Conservation (phyloP, 2,888 invertebrate species). For the Malthinus seriepunctatus region DNA sequence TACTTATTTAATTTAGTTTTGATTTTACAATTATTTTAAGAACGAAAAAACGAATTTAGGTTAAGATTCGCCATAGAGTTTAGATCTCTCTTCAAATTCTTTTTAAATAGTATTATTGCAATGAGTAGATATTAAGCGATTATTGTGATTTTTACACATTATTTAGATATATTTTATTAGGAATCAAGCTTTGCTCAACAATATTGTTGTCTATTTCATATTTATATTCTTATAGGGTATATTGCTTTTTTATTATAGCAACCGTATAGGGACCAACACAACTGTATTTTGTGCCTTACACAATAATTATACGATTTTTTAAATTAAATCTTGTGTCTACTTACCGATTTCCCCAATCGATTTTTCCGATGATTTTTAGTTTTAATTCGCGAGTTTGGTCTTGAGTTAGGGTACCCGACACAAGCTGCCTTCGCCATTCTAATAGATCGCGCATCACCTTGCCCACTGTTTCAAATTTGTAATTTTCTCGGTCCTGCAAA, state of each 20-base stretch:
- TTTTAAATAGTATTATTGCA: conserved; percentile 8
- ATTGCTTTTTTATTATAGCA: neutral
- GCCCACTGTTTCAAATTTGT: conserved; percentile 82
- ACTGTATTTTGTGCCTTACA: conserved; percentile 17
- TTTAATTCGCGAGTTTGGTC: conserved; percentile 88
- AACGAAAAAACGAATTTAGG: conserved; percentile 8
- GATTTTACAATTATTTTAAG: conserved; percentile 12
- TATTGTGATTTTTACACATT: conserved; percentile 26
- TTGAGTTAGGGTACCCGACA: conserved; percentile 87
- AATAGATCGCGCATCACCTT: conserved; percentile 90
- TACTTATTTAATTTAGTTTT: conserved; percentile 17
- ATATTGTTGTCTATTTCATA: conserved; percentile 11
- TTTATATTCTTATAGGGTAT: neutral
- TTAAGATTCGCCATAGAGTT: conserved; percentile 25
- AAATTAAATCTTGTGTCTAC: conserved; percentile 46
- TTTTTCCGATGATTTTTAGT: conserved; percentile 84
- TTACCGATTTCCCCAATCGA: conserved; percentile 97
- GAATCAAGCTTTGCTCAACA: conserved; percentile 27
- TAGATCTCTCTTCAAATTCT: conserved; percentile 22
- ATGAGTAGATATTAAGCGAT: conserved; percentile 15
- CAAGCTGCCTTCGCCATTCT: conserved; percentile 80
- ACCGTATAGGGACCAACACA: conserved; percentile 9
- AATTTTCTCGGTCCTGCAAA: conserved; percentile 76
- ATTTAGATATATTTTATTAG: conserved; percentile 6
- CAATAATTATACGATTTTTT: conserved; percentile 10